Percentiles rank a stretch among this genome's conserved stretches.
phyloP scores from a whole-genome alignment of 2,888 invertebrate genomes.

The Pilophorus perplexus region DNA sequence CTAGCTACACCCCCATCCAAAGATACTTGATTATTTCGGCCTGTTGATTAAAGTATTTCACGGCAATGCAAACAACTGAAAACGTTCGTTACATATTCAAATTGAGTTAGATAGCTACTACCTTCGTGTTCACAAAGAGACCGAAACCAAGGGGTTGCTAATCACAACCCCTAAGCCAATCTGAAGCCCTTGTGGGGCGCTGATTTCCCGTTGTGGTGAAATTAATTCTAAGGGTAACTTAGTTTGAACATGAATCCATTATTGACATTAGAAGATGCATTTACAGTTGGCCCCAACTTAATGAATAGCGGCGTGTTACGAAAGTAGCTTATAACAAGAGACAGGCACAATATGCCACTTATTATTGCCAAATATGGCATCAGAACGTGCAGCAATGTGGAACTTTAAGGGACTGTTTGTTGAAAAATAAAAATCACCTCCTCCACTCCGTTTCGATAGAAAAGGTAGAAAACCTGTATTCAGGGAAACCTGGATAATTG shows the following conservation, averaged over 20 bases:
- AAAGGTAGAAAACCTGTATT: no score
- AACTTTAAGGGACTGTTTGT: no score
- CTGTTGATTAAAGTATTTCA: slow-evolving; percentile 40
- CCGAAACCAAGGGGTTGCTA: slow-evolving; percentile 34
- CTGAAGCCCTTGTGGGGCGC: slow-evolving; percentile 34
- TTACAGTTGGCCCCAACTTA: no score
- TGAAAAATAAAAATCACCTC: no score
- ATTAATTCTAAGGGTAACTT: slow-evolving; percentile 14
- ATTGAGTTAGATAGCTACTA: slow-evolving; percentile 38
- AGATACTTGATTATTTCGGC: slow-evolving; percentile 39
- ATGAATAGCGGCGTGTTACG: no score
- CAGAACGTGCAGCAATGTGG: no score
- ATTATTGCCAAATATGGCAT: no score
- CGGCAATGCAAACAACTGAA: slow-evolving; percentile 36
- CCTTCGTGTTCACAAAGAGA: slow-evolving; percentile 25
- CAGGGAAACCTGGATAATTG: no score
- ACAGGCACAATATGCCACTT: no score
- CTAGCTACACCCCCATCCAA: background rate
- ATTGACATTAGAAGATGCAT: no score
- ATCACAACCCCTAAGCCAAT: slow-evolving; percentile 37
- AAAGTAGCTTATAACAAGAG: no score
- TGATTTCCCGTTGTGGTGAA: slow-evolving; percentile 31
- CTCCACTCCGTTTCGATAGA: no score
- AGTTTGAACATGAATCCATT: background rate
- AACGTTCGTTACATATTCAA: slow-evolving; percentile 41